Percentiles rank a stretch among this genome's conserved stretches.
Evolutionary conservation across 2,888 invertebrate species (phyloP).

Genomic region (Drosophila cognata): DNA sequence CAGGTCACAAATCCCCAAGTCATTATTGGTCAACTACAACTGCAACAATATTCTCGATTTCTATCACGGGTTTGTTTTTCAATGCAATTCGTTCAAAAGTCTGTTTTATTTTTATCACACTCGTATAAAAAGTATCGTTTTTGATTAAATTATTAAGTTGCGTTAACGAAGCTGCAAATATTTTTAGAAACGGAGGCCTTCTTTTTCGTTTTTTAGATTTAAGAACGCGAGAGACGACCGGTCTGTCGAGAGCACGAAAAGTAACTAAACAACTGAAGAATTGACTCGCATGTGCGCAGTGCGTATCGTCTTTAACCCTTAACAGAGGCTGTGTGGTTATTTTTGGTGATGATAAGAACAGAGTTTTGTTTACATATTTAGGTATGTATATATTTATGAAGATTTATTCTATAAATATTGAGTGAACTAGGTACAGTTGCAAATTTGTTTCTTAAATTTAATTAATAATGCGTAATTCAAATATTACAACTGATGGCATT

Average conservation of each 20-base stretch:
- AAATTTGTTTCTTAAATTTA: slow-evolving; percentile 56
- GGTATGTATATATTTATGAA: slow-evolving; percentile 44
- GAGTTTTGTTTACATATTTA: slow-evolving; percentile 19
- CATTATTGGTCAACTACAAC: slow-evolving; percentile 84
- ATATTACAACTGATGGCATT: slow-evolving; percentile 63
- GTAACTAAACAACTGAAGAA: slow-evolving; percentile 38
- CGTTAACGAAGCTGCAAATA: slow-evolving; percentile 10
- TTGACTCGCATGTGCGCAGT: slow-evolving; percentile 44
- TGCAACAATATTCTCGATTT: slow-evolving; percentile 19
- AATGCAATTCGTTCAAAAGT: slow-evolving; percentile 8
- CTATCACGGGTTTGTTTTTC: slow-evolving; percentile 9
- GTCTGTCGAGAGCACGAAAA: slow-evolving; percentile 39
- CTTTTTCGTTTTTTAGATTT: slow-evolving; percentile 5
- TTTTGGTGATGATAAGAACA: neutral
- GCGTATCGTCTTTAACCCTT: slow-evolving; percentile 47
- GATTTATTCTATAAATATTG: slow-evolving; percentile 49
- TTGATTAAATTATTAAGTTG: slow-evolving; percentile 12
- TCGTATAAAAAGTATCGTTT: slow-evolving; percentile 3
- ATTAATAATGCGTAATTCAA: slow-evolving; percentile 50
- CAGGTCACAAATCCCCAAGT: slow-evolving; percentile 97
- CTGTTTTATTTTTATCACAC: slow-evolving; percentile 13
- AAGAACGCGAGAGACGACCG: slow-evolving; percentile 36
- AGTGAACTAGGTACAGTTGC: slow-evolving; percentile 60
- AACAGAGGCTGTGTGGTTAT: slow-evolving; percentile 5
- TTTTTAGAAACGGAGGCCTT: slow-evolving; percentile 7